Conservation (phyloP, 2,797 vertebrate species). For the Danio kyathit region DNA sequence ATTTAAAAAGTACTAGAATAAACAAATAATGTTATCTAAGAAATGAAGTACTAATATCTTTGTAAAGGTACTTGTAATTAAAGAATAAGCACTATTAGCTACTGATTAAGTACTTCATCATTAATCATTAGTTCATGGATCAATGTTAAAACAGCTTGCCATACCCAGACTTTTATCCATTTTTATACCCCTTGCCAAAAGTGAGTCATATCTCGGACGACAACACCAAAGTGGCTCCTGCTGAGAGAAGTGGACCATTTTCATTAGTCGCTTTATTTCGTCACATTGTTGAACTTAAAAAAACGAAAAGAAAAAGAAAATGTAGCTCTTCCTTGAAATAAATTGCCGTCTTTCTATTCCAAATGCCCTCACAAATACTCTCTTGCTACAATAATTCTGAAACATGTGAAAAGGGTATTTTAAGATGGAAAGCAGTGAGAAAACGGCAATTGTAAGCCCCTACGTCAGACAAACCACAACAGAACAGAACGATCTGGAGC, state of each 20-base stretch:
- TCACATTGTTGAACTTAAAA: conserved; percentile 7
- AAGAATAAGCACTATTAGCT: no score
- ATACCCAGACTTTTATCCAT: conserved; percentile 18
- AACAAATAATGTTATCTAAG: no score
- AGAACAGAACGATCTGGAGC: conserved; percentile 49
- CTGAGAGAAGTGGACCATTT: conserved; percentile 17
- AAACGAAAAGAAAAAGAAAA: not conserved
- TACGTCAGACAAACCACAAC: conserved; percentile 45
- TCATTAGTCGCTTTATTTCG: conserved; percentile 21
- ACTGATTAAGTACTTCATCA: no score
- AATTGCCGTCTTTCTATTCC: not conserved
- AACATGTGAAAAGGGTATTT: conserved; percentile 5
- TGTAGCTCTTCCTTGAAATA: not conserved
- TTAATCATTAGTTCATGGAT: no score
- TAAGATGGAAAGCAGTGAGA: not conserved
- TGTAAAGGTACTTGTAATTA: no score
- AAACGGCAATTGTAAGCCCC: conserved; percentile 26
- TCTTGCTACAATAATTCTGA: conserved; percentile 15
- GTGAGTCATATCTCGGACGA: conserved; percentile 25
- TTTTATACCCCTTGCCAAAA: conserved; percentile 20
- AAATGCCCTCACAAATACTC: not conserved
- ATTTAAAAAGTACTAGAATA: no score
- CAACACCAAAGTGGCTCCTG: conserved; percentile 12
- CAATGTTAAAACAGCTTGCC: no score
- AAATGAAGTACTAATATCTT: no score